Evolutionary conservation across 2,888 invertebrate species (phyloP), one percentile per base, ranked within the genome.

Genomic region (Andrena dorsata): DNA sequence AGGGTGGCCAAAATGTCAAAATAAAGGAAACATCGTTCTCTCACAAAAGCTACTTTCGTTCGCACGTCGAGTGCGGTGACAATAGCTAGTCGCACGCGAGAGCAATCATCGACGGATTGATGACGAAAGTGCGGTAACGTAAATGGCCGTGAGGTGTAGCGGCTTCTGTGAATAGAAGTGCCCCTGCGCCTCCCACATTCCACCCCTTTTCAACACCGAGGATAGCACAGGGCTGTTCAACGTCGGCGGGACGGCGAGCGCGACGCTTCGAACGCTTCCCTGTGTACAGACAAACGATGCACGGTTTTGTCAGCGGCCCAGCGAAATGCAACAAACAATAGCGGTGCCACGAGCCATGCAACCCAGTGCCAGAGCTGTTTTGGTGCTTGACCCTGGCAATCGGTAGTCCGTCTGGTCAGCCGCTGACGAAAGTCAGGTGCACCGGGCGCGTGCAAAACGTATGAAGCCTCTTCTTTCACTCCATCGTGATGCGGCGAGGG

Each of bases 301-400:
- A n/a, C 35, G 41, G 30, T 35, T 61, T 32, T 61, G 76, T 41
- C 53, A 56, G 53, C 53, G 23, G 7, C 41, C 41, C 35, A 49
- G 30, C 58, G 60, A 28, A 53, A 49, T 3, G 58, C 51, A n/a
- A 56, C 41, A 53, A 61, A 58, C 68, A 80, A 80, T 72, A 30
- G 47, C 71, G 53, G 41, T 28, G 70, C 66, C 61, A 71, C 63
- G 23, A 61, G 66, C 65, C 77, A 80, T 71, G 80, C 82, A 75
- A 72, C 16, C 68, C 51, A 61, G 86, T 90, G 89, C 90, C 90
- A 90, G 88, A 85, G 86, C 86, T 78, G 82, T 74, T 78, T 87
- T 87, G 81, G 88, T 84, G 83, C 77, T 83, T 81, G 83, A 88
- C 89, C 90, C 88, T 90, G 90, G 78, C 90, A 90, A 82, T 88